These are phyloP conservation scores for Colletes gigas DNA, from an alignment of 1,140 invertebrate genomes.

Conservation along the genomic window DNA sequence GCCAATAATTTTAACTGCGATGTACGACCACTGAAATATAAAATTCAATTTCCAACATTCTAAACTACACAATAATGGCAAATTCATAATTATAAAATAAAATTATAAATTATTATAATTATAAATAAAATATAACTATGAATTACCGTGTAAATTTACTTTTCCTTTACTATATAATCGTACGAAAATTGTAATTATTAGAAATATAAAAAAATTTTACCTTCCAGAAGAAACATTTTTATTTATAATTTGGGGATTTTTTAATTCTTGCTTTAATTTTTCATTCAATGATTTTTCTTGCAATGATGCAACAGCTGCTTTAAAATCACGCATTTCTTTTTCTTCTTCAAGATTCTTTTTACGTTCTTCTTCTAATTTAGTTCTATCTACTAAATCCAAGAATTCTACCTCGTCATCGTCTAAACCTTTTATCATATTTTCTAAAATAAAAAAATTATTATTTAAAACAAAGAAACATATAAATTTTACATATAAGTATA, in stretches of 20 bases:
- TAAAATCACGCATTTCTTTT: slow-evolving; percentile 91
- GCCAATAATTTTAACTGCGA: slow-evolving; percentile 83
- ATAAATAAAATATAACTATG: too few species aligned
- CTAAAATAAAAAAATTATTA: slow-evolving; percentile 80
- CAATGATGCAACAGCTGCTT: slow-evolving; percentile 88
- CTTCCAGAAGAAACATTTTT: slow-evolving; percentile 72
- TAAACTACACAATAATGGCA: slow-evolving; percentile 24
- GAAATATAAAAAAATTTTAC: slow-evolving; percentile 50
- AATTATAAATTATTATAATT: background rate
- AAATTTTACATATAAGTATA: slow-evolving; percentile 3
- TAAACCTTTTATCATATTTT: slow-evolving; percentile 96
- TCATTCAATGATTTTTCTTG: slow-evolving; percentile 89
- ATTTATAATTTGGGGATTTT: slow-evolving; percentile 69
- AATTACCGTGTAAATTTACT: background rate
- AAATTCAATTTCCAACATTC: slow-evolving; percentile 38
- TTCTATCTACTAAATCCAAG: slow-evolving; percentile 92
- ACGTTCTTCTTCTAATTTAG: slow-evolving; percentile 91
- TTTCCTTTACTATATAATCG: background rate
- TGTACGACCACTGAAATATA: slow-evolving; percentile 70
- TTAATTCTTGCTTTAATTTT: slow-evolving; percentile 83
- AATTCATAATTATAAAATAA: slow-evolving; percentile 32
- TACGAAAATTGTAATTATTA: background rate
- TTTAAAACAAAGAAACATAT: slow-evolving; percentile 8
- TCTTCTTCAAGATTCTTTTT: slow-evolving; percentile 91
- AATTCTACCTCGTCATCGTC: slow-evolving; percentile 98